These are phyloP conservation scores for Bufo gargarizans DNA, from an alignment of 2,113 vertebrate genomes.

Conservation along the genomic window DNA sequence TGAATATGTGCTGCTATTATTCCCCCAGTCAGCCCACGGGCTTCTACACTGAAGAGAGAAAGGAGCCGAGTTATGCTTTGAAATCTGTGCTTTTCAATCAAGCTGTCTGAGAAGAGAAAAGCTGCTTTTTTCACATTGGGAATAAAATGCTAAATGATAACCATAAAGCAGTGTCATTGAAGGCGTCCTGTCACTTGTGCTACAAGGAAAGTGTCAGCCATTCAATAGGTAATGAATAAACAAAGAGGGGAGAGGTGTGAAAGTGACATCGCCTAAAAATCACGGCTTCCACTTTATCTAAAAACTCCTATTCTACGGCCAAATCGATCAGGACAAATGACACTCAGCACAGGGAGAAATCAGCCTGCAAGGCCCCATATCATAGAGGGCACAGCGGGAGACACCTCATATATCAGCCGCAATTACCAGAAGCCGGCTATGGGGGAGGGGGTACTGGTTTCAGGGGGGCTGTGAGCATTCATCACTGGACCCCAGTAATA, in stretches of 20 bases:
- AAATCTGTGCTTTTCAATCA: slow-evolving; percentile 60
- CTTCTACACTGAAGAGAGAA: slow-evolving; percentile 61
- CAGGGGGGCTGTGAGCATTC: background rate
- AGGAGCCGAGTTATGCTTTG: slow-evolving; percentile 55
- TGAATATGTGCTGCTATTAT: slow-evolving; percentile 61
- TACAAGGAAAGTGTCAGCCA: slow-evolving; percentile 56
- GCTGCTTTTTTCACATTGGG: slow-evolving; percentile 42
- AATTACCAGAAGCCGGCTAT: background rate
- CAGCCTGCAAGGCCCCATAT: slow-evolving; percentile 22
- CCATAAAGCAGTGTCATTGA: slow-evolving; percentile 56
- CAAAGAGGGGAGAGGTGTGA: slow-evolving; percentile 44
- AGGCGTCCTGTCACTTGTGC: slow-evolving; percentile 55
- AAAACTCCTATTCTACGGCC: slow-evolving; percentile 50
- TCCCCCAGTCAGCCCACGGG: slow-evolving; percentile 61
- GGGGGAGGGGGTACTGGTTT: no score
- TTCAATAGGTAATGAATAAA: slow-evolving; percentile 58
- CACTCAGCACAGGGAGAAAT: slow-evolving; percentile 42
- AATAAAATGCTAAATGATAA: slow-evolving; percentile 57
- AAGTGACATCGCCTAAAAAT: slow-evolving; percentile 40
- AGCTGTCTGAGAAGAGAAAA: slow-evolving; percentile 58
- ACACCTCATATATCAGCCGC: background rate
- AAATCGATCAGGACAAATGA: slow-evolving; percentile 56
- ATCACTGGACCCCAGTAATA: background rate
- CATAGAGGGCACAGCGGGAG: background rate
- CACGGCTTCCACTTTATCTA: slow-evolving; percentile 51